Evolutionary conservation across 2,888 invertebrate species (phyloP), one percentile per base, ranked within the genome.

Genomic region (Corbicula japonica): DNA sequence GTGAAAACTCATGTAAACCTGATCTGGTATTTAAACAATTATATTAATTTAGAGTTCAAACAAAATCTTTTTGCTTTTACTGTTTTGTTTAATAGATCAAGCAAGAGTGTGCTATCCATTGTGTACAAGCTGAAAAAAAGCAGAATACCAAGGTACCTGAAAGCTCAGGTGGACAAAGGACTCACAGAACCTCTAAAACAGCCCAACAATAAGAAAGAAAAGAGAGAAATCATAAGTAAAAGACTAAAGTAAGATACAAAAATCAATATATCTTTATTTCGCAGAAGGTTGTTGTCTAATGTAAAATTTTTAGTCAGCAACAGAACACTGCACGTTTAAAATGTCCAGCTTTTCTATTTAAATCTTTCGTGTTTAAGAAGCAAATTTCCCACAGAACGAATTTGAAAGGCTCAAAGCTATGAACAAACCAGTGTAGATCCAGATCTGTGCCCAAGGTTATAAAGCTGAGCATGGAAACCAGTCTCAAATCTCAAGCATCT

Each of bases 81-180:
- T 32, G 15, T 32, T 32, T 10, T 38, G 18, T 62, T 46, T 62
- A 38, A 6, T 12, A 62, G 62, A 28, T 46, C 62, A 26, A 46
- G 41, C 3, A 62, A 41, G 21, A 62, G 21, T 21, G 21, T 41
- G 41, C 28, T 62, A 35, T n/a, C n/a, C n/a, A n/a, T n/a, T n/a
- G 52, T n/a, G 18, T 0, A 38, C 21, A 66, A 66, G 21, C 32
- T 66, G 6, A 21, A 10, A 0, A 52, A 21, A 23, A 28, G 52
- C 35, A 12, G 12, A 6, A 52, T 66, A 2, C 66, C 66, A 35
- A 0, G 18, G 5, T 38, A 54, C 23, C 54, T 66, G 1, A 52
- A 26, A 18, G 23, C 26, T 1, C 48, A 52, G 23, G 66, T 66
- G 38, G 38, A 38, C 12, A 50, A 38, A 28, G 54, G 66, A 52